phyloP scores from a whole-genome alignment of 1,140 invertebrate species.

The Drosophila quadrilineata region DNA sequence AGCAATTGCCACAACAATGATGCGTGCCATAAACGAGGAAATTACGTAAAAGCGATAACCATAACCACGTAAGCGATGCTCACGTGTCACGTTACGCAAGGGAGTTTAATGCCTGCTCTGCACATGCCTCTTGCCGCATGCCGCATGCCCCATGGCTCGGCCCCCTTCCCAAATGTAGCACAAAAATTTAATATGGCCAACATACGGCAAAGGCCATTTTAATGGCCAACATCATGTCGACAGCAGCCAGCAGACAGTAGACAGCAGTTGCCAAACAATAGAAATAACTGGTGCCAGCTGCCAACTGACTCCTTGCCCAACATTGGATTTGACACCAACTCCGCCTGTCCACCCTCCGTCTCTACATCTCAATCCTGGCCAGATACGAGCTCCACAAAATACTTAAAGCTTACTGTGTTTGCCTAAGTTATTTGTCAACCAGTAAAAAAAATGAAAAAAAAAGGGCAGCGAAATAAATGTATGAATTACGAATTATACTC shows the following conservation, averaged over 20 bases:
- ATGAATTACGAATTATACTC: no score
- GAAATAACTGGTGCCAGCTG: slow-evolving; percentile 37
- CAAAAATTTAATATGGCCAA: slow-evolving; percentile 70
- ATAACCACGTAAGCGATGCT: slow-evolving; percentile 60
- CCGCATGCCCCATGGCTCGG: not conserved
- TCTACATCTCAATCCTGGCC: not conserved
- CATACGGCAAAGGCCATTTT: slow-evolving; percentile 62
- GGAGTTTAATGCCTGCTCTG: slow-evolving; percentile 33
- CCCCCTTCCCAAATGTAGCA: slow-evolving; percentile 17
- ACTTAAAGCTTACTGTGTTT: slow-evolving; percentile 22
- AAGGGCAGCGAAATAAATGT: no score
- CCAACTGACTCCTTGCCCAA: not conserved
- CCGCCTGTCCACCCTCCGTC: not conserved
- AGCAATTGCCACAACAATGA: slow-evolving; percentile 36
- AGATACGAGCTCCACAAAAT: not conserved
- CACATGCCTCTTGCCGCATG: not conserved
- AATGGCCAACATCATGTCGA: slow-evolving; percentile 57
- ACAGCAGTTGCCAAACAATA: slow-evolving; percentile 57
- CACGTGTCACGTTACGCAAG: slow-evolving; percentile 54
- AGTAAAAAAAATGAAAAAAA: no score
- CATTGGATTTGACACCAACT: not conserved
- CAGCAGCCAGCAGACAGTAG: slow-evolving; percentile 23
- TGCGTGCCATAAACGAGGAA: slow-evolving; percentile 46
- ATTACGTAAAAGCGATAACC: slow-evolving; percentile 72
- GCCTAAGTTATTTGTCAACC: no score